phyloP scores from a whole-genome alignment of 2,888 invertebrate species.

The Erebia epiphron region DNA sequence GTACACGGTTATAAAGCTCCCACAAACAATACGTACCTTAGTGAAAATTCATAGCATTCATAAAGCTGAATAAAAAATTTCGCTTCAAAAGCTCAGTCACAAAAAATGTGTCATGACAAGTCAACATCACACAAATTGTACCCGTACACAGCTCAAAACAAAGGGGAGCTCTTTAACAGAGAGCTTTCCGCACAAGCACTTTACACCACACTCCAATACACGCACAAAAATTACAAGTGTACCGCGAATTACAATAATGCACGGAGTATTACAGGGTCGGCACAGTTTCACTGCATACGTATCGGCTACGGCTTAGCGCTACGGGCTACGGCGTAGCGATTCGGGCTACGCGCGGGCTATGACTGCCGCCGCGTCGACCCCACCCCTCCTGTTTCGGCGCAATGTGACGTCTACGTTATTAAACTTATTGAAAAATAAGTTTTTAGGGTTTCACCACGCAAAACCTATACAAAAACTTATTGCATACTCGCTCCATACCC shows the following conservation, averaged over 20 bases:
- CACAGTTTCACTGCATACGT: constrained; percentile 37
- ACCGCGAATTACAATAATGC: constrained; percentile 37
- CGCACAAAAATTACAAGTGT: constrained; percentile 37
- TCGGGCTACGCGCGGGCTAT: constrained; percentile 70
- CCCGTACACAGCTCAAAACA: constrained; percentile 28
- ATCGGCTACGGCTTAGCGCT: constrained; percentile 61
- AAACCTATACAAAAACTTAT: constrained; percentile 15
- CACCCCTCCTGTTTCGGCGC: constrained; percentile 56
- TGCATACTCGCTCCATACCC: not conserved
- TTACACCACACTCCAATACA: constrained; percentile 41
- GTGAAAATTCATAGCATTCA: constrained; percentile 29
- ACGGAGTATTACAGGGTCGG: constrained; percentile 38
- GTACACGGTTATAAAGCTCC: constrained; percentile 4
- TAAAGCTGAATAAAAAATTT: constrained; percentile 31
- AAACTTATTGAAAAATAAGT: constrained; percentile 44
- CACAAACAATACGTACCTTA: constrained; percentile 35
- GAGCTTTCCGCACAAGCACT: constrained; percentile 29
- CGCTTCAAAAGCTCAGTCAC: constrained; percentile 36
- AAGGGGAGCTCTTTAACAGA: constrained; percentile 20
- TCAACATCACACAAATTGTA: constrained; percentile 32
- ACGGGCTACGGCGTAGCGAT: constrained; percentile 69
- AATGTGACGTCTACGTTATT: constrained; percentile 47
- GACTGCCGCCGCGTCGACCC: constrained; percentile 75
- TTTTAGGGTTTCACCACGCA: constrained; percentile 28
- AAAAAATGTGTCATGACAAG: constrained; percentile 34